phyloP scores from a whole-genome alignment of 2,113 vertebrate species.

The Megalops atlanticus region DNA sequence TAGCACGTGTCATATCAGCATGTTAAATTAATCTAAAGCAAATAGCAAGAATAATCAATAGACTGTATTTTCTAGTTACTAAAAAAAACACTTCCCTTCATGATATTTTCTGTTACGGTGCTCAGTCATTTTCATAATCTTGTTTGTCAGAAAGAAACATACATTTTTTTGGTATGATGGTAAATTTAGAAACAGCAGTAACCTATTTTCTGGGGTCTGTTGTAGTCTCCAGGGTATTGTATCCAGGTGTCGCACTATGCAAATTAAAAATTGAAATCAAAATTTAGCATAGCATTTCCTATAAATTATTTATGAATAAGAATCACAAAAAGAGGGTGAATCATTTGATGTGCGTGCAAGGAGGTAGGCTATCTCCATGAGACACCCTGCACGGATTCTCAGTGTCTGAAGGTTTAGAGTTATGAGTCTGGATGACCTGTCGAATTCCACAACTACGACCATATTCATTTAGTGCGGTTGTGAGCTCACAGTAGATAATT shows the following conservation, averaged over 20 bases:
- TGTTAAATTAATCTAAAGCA: too few species aligned
- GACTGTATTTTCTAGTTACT: too few species aligned
- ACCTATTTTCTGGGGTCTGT: neutral
- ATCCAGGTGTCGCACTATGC: neutral
- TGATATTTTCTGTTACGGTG: too few species aligned
- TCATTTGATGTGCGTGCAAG: neutral
- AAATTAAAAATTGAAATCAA: conserved; percentile 1
- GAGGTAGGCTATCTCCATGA: neutral
- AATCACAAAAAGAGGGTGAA: neutral
- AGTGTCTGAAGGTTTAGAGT: neutral
- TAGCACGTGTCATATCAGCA: too few species aligned
- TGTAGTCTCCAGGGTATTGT: neutral
- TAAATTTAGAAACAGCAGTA: neutral
- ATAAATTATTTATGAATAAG: conserved; percentile 16
- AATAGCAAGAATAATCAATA: too few species aligned
- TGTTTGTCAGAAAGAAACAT: too few species aligned
- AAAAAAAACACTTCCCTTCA: too few species aligned
- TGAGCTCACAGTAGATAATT: neutral
- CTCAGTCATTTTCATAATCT: too few species aligned
- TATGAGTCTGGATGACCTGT: too few species aligned
- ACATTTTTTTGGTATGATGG: neutral
- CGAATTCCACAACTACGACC: neutral
- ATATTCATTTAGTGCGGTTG: neutral
- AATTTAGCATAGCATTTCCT: neutral
- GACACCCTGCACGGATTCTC: neutral